phyloP scores from a whole-genome alignment of 2,888 invertebrate species.

The Falcaria lacertinaria region DNA sequence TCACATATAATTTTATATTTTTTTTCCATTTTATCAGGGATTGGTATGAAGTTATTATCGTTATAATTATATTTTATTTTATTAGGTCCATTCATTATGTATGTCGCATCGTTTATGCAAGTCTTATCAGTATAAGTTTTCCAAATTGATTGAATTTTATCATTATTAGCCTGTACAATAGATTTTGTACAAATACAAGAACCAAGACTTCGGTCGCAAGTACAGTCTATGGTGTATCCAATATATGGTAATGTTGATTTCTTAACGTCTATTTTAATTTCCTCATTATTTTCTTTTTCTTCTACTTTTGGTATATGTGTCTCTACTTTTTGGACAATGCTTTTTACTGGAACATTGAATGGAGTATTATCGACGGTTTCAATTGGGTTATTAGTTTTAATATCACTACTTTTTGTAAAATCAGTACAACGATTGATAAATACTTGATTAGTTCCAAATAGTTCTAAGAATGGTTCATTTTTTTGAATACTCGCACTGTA shows the following conservation, averaged over 20 bases:
- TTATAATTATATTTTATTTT: conserved; percentile 13
- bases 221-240: conserved; percentile 52
- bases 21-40: conserved; percentile 2
- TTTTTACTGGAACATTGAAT: neutral
- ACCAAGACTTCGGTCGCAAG: conserved; percentile 40
- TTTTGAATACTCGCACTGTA: conserved; percentile 5
- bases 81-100: conserved; percentile 36
- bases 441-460: conserved; percentile 15
- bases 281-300: neutral
- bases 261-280: conserved; percentile 4
- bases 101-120: conserved; percentile 32
- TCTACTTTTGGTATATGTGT: neutral
- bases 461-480: neutral
- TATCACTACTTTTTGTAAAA: conserved; percentile 1
- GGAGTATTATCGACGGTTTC: no score
- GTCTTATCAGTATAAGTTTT: conserved; percentile 28
- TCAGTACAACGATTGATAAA: conserved; percentile 20
- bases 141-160: conserved; percentile 38
- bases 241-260: conserved; percentile 30
- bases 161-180: conserved; percentile 25
- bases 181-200: conserved; percentile 50
- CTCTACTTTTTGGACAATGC: neutral
- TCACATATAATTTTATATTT: conserved; percentile 13
- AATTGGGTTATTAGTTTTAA: neutral
- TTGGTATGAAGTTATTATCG: conserved; percentile 2